Conservation (phyloP, 2,797 vertebrate species). For the Urophycis tenuis region DNA sequence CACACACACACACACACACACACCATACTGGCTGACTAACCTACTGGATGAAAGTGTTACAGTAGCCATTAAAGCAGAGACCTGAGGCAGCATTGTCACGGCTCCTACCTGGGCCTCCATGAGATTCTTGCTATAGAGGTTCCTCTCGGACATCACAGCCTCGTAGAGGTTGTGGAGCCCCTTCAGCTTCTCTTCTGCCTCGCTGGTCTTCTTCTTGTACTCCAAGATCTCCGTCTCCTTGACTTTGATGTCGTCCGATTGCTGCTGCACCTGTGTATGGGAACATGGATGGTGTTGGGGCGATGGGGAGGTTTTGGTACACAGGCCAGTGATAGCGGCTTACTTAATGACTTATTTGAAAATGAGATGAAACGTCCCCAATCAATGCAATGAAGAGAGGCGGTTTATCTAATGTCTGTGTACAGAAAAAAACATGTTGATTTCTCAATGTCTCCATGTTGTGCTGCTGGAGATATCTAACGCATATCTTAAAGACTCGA, state of each 20-base stretch:
- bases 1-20: neutral
- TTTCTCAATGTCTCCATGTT: neutral
- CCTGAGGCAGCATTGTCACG: neutral
- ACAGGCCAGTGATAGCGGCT: neutral
- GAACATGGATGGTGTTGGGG: neutral
- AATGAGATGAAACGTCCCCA: neutral
- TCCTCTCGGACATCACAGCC: slow-evolving; percentile 71
- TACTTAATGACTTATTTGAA: neutral
- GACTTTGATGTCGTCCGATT: slow-evolving; percentile 80
- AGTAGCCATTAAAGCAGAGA: neutral
- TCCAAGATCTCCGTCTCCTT: slow-evolving; percentile 84
- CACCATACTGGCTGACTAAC: too few species aligned
- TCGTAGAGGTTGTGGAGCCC: slow-evolving; percentile 78
- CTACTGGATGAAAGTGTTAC: too few species aligned
- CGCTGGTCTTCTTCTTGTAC: slow-evolving; percentile 82
- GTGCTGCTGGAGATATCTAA: neutral
- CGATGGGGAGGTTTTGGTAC: too few species aligned
- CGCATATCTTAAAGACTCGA: neutral
- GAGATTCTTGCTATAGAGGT: slow-evolving; percentile 82
- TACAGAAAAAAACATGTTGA: neutral
- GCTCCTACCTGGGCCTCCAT: slow-evolving; percentile 82
- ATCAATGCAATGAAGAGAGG: neutral
- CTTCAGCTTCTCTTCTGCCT: slow-evolving; percentile 77
- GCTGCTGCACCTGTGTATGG: slow-evolving; percentile 73
- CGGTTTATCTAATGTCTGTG: neutral